Evolutionary conservation across 1,140 invertebrate species (phyloP), one percentile per base, ranked within the genome.

Genomic region (Brachionus calyciflorus): DNA sequence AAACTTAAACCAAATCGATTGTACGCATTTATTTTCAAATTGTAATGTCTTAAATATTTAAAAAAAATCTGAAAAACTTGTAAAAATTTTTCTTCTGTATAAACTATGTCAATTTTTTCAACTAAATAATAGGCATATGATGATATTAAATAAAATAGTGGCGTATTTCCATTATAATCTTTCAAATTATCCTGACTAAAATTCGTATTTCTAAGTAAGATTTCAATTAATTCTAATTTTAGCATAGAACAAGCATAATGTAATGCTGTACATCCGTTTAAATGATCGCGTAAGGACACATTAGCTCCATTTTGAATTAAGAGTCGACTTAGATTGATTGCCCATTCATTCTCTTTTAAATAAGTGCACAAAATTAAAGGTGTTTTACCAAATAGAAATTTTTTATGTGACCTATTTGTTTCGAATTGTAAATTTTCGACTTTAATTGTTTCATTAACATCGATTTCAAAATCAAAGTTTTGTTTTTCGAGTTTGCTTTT

Each of bases 181-280:
- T 21, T 49, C 10, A 49, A 26, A 55, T 73, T n/a, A 33, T 49
- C 30, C 1, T 10, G 12, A 33, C 37, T 49, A 19, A 37, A 48
- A 7, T 73, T 73, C 19, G 49, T 26, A 49, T 73, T 49, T 55
- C 37, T 5, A 9, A 73, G 33, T 17, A 51, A 49, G 26, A 28
- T 24, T 26, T 40, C 14, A 49, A 73, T 73, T 40, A 51, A 9
- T 19, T 51, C 49, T 14, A 28, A 2, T 24, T 73, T 73, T 28
- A 73, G 44, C 28, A 73, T 19, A 6, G 69, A 44, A 73, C 69
- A 73, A 73, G 69, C 69, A 28, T 73, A 73, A 24, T 73, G 69
- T 1, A 73, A 21, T 28, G 69, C 10, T 33, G 26, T 51, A 24
- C 69, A 73, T 1, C 69, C 69, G 28, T 73, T 73, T 12, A 14